Conservation (phyloP, 2,113 vertebrate species). For the Manacus vitellinus region DNA sequence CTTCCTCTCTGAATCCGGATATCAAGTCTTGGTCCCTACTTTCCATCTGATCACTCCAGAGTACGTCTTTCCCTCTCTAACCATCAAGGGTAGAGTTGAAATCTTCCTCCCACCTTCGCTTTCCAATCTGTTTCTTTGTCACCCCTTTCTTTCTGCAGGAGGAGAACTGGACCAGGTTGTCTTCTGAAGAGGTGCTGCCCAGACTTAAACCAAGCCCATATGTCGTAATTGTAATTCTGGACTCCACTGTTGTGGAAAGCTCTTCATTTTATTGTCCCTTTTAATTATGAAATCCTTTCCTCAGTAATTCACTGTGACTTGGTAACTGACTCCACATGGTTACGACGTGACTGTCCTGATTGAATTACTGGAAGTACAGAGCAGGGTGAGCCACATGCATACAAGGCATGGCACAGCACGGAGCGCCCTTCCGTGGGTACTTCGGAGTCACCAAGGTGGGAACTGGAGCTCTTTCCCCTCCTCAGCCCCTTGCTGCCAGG, state of each 20-base stretch:
- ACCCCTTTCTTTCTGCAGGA: neutral
- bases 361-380: conserved; percentile 55
- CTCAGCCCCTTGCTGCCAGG: neutral
- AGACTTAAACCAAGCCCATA: neutral
- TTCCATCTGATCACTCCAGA: neutral
- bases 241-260: conserved; percentile 57
- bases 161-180: neutral
- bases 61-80: neutral
- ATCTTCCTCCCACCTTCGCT: neutral
- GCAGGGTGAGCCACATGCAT: neutral
- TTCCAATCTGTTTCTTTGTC: neutral
- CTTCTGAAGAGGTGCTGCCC: neutral
- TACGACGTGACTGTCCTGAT: conserved; percentile 61
- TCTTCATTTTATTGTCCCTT: conserved; percentile 63
- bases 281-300: conserved; percentile 64
- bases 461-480: accelerated
- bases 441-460: neutral
- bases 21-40: neutral
- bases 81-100: neutral
- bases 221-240: conserved; percentile 40
- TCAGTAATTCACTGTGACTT: conserved; percentile 64
- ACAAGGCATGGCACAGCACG: neutral
- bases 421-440: neutral
- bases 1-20: neutral
- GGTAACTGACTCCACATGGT: conserved; percentile 69